A percentile compares a stretch with the other conserved stretches of the same genome.
These are phyloP conservation scores for Pachyseris speciosa DNA, from an alignment of 64 coral and sea anemone species.

Conservation along the genomic window DNA sequence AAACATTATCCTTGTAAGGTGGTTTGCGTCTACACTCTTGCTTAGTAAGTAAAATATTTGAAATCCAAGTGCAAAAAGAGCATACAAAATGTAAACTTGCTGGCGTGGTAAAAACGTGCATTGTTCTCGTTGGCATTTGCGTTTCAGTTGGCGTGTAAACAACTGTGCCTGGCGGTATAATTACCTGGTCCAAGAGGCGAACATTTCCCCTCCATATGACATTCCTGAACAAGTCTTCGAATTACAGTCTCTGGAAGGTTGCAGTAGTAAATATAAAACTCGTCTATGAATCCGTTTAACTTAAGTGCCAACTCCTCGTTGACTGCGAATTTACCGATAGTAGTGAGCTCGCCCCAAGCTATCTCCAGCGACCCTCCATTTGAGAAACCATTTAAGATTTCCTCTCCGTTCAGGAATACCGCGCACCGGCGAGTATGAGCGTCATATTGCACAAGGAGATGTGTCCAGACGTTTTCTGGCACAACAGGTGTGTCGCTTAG, in stretches of 20 bases:
- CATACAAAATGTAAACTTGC: no score
- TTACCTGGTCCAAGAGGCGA: neutral
- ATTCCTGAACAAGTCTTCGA: neutral
- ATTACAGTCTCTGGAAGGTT: conserved; percentile 3
- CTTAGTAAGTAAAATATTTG: no score
- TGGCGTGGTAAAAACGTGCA: no score
- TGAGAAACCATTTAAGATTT: neutral
- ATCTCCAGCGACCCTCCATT: neutral
- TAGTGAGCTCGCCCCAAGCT: neutral
- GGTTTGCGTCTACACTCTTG: no score
- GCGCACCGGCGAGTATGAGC: neutral
- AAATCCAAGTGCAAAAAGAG: no score
- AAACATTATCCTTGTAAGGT: no score
- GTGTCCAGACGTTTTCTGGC: neutral
- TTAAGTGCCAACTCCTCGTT: neutral
- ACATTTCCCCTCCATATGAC: neutral
- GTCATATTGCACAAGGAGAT: conserved; percentile 20
- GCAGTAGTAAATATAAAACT: conserved; percentile 50
- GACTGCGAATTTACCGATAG: neutral
- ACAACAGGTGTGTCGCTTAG: neutral
- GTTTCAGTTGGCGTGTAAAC: neutral
- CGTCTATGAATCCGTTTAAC: neutral
- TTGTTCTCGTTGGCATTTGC: no score
- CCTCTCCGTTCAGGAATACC: conserved; percentile 10
- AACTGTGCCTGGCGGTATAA: neutral